Evolutionary conservation across 2,888 invertebrate species (phyloP).

Genomic region (Sphecodes monilicornis): DNA sequence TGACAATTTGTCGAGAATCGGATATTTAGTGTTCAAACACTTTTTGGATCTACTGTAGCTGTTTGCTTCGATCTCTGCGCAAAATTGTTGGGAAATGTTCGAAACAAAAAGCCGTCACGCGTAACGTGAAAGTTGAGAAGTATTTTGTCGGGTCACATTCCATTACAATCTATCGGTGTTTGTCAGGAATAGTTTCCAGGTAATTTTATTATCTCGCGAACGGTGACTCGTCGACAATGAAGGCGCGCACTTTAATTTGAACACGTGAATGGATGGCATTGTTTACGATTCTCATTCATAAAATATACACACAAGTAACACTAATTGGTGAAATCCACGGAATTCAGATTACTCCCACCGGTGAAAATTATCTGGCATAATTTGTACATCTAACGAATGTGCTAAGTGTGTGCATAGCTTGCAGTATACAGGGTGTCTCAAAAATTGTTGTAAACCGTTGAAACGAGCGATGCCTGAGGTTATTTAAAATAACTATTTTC

Average conservation of each 20-base stretch:
- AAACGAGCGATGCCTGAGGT: too few relatives aligned
- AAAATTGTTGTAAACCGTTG: too few relatives aligned
- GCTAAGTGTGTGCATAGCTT: not conserved
- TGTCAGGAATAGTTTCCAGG: not conserved
- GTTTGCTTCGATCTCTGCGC: too few relatives aligned
- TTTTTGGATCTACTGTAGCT: too few relatives aligned
- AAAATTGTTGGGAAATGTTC: too few relatives aligned
- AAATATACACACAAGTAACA: not conserved
- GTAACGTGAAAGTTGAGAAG: too few relatives aligned
- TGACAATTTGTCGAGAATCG: too few relatives aligned
- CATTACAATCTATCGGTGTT: not conserved
- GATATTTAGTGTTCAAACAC: too few relatives aligned
- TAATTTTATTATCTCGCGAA: not conserved
- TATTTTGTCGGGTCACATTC: not conserved
- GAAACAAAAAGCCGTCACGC: too few relatives aligned
- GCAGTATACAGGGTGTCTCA: too few relatives aligned
- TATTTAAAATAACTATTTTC: too few relatives aligned
- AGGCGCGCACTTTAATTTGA: not conserved
- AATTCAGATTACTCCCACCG: not conserved
- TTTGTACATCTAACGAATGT: not conserved
- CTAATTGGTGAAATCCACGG: not conserved
- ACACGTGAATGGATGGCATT: not conserved
- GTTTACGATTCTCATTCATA: not conserved
- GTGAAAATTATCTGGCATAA: not conserved
- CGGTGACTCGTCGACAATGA: not conserved